A percentile compares a stretch with the other conserved stretches of the same genome.
phyloP scores from a whole-genome alignment of 2,113 vertebrate species.

The Mellivora capensis region DNA sequence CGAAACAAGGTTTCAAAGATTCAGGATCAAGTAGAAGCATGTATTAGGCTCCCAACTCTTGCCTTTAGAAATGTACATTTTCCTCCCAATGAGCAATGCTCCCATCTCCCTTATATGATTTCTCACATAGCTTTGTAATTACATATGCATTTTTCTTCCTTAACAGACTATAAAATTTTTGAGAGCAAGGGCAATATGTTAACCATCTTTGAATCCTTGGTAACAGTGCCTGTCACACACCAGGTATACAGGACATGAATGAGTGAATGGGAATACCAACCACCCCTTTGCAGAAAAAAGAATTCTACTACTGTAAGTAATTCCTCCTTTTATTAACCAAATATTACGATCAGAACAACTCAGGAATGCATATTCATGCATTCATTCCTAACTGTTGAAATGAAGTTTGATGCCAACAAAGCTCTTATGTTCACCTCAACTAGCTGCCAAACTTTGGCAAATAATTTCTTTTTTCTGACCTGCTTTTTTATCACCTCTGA shows the following conservation, averaged over 20 bases:
- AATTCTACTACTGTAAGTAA: constrained; percentile 27
- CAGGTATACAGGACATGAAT: not conserved
- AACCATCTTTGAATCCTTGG: not conserved
- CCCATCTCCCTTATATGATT: not conserved
- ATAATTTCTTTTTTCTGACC: constrained; percentile 11
- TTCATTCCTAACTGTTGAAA: not conserved
- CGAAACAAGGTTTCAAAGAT: not conserved
- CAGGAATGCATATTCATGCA: not conserved
- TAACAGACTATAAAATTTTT: constrained; percentile 18
- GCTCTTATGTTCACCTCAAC: not conserved
- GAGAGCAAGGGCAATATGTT: constrained; percentile 3
- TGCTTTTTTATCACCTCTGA: not conserved
- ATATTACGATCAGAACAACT: not conserved
- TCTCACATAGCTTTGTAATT: constrained; percentile 22
- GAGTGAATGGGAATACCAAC: not conserved
- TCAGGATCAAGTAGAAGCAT: not conserved
- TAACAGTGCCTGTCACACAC: not conserved
- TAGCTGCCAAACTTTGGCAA: not conserved
- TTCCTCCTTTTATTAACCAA: not conserved
- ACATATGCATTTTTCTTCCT: constrained; percentile 8
- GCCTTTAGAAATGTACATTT: not conserved
- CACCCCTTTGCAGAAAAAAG: not conserved
- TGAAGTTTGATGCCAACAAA: constrained; percentile 6
- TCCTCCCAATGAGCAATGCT: not conserved
- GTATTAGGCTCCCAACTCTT: not conserved